Evolutionary conservation across 2,113 vertebrate species (phyloP), one percentile per base, ranked within the genome.

Genomic region (Xiphophorus couchianus): DNA sequence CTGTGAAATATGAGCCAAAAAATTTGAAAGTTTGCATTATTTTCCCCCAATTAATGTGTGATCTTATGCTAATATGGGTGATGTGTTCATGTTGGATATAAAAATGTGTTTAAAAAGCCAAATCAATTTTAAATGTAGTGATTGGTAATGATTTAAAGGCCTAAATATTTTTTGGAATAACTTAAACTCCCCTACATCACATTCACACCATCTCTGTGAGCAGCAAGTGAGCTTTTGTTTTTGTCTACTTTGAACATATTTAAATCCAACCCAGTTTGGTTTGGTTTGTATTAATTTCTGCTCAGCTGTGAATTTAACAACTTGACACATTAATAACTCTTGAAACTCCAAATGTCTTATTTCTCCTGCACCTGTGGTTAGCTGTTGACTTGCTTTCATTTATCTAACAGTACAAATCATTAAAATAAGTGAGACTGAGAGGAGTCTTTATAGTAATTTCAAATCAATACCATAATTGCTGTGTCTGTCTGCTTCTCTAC

Each of bases 401-500:
- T 37, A 65, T 35, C 30, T 39, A 30, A 25, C 5, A 2, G 48
- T 25, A 54, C 15, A 66, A 39, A 66, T 22, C 4, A 58, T 77
- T 22, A 58, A 66, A 13, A 51, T 30, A 60, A 64, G 31, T 71
- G 42, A 81, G 74, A 76, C 31, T 33, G 63, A 86, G 33, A 13
- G 62, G 61, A 73, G 42, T 19, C 29, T 54, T 84, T 78, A 60
- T 62, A 39, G 22, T 62, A 13, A 68, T 64, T 79, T 12, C n/a
- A 48, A 76, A 74, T 82, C 61, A 80, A 74, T 84, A 62, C 1
- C 73, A 22, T 73, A 54, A 66, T 68, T 78, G 62, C 14, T 75
- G 25, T 86, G 29, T 87, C 44, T 78, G 58, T 84, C 62, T 88
- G 35, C 58, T 74, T 81, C 76, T 79, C 73, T 64, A 44, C 86